Conservation (phyloP, 2,888 invertebrate genomes). For the Phyto melanocephala region DNA sequence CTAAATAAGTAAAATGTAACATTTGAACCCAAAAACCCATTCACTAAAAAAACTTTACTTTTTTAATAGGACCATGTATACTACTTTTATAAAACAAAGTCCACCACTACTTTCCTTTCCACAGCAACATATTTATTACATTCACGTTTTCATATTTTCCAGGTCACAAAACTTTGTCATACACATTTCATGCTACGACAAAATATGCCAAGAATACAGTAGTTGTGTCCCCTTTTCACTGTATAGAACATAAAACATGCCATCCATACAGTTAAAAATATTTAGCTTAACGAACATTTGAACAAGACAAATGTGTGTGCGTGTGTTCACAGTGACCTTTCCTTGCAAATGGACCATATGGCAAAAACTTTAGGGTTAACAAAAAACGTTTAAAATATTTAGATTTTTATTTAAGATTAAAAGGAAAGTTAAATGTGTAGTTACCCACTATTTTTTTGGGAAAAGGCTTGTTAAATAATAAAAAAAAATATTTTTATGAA, state of each 20-base stretch:
- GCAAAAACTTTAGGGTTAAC: not conserved
- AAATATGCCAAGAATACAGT: slow-evolving; percentile 1
- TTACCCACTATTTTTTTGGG: not conserved
- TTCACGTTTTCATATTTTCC: slow-evolving; percentile 56
- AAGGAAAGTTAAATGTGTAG: not conserved
- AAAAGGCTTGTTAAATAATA: not conserved
- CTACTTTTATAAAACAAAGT: not conserved
- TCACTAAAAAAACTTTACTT: not conserved
- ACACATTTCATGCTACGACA: slow-evolving; percentile 18
- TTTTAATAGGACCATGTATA: not conserved
- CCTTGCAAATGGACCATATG: not conserved
- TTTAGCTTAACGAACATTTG: not conserved
- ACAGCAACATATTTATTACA: slow-evolving; percentile 31
- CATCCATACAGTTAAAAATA: not conserved
- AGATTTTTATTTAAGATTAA: slow-evolving; percentile 20
- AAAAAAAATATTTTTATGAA: not conserved
- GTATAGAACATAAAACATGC: slow-evolving; percentile 26
- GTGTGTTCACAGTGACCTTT: slow-evolving; percentile 20
- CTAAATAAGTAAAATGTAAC: not conserved
- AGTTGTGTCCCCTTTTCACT: not conserved
- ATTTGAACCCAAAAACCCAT: not conserved
- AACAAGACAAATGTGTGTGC: not conserved
- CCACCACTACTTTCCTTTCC: not conserved
- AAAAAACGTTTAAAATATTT: not conserved
- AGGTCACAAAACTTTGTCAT: slow-evolving; percentile 53